Base-by-base conservation (phyloP, 2,888 invertebrate genomes). In the Matsumyia berberina region DNA sequence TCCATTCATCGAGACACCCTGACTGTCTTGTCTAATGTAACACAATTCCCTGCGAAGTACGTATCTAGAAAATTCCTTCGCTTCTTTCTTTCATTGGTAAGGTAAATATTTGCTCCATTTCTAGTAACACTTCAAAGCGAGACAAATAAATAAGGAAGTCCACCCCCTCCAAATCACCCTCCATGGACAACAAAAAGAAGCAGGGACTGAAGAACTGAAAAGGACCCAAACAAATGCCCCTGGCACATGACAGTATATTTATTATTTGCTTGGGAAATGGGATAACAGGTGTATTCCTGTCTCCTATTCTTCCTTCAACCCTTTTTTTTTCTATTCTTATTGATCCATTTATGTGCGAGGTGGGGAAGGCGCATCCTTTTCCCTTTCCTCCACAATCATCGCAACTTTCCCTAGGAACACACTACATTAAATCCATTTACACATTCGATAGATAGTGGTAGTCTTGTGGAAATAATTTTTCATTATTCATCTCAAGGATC, bases 91-190 rank as follows among this genome's bases (percentile, higher is more conserved):
- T 55, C 24, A 24, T 24, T 73, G 53, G n/a, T 62, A 66, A 82
- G 58, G 49, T 37, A 67, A 79, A 83, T 73, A 66, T 73, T 79
- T 74, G 69, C 42, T 64, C 57, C 62, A 69, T 80, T 85, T 74
- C 62, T 42, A 79, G 74, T 19, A 79, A 79, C 80, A 80, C 82
- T 80, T 80, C 79, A 74, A 80, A 79, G 74, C 69, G 74, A 85
- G 62, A 85, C 78, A 83, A 78, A 78, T 78, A 83, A 83, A 73
- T 73, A 83, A 46, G 39, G 39, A 35, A 53, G 12, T 15, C 35
- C 64, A 66, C 51, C 62, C 35, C 7, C 46, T 42, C 57, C 35
- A 7, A 37, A 12, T 46, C 37, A 42, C 51, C 44, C 39, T 42
- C 49, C 17, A 58, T 29, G 58, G 29, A 58, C 17, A 9, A 35